These are phyloP conservation scores for Etheostoma cragini DNA, from an alignment of 2,113 vertebrate species.

Conservation along the genomic window DNA sequence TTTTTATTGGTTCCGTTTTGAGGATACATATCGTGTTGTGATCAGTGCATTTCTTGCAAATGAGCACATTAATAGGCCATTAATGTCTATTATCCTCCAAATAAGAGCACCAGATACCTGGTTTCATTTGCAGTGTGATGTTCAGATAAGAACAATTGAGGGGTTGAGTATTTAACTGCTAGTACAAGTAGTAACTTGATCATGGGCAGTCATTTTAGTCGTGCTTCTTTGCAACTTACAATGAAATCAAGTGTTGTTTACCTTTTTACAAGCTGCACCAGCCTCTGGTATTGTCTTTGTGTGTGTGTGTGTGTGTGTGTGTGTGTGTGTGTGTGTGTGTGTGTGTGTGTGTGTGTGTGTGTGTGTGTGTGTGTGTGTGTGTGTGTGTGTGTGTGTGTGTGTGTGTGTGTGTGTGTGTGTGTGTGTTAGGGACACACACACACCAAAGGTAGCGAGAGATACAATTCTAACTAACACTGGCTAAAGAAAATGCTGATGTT, in stretches of 20 bases:
- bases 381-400: no score
- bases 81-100: not conserved
- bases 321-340: no score
- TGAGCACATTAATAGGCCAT: not conserved
- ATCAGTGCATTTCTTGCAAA: not conserved
- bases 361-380: no score
- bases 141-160: not conserved
- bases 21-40: conserved; percentile 6
- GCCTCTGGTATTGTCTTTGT: no score
- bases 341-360: no score
- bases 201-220: not conserved
- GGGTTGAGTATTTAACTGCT: not conserved
- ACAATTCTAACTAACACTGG: no score
- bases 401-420: no score
- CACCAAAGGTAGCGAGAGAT: no score
- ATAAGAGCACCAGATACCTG: conserved; percentile 24
- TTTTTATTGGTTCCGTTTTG: conserved; percentile 12
- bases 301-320: no score
- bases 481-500: no score
- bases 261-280: not conserved
- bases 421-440: no score
- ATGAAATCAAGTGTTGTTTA: not conserved
- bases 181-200: not conserved
- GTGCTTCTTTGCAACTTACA: not conserved
- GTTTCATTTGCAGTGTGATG: conserved; percentile 14